phyloP scores from a whole-genome alignment of 2,888 invertebrate species.

The Endotricha flammealis region DNA sequence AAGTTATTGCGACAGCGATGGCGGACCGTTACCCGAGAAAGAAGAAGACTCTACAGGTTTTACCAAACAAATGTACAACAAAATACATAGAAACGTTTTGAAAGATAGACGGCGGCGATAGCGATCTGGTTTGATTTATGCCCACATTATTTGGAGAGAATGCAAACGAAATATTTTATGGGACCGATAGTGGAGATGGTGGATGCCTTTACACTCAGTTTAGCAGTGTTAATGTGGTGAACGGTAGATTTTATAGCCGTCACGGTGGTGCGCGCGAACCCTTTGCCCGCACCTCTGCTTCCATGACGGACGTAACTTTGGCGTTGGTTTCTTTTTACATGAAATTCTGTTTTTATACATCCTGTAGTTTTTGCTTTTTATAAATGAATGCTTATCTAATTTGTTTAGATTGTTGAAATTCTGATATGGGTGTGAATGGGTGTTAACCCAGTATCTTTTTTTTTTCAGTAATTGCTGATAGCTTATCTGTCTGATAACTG shows the following conservation, averaged over 20 bases:
- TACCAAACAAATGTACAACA: not conserved
- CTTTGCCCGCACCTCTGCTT: not conserved
- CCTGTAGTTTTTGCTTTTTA: too few relatives aligned
- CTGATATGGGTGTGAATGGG: too few relatives aligned
- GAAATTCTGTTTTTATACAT: too few relatives aligned
- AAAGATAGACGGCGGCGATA: not conserved
- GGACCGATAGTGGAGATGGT: not conserved
- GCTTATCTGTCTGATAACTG: too few relatives aligned
- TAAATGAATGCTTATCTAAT: too few relatives aligned
- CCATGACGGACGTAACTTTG: not conserved
- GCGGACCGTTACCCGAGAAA: too few relatives aligned
- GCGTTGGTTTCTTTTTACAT: too few relatives aligned
- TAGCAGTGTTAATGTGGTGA: conserved; percentile 10
- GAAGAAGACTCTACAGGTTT: not conserved
- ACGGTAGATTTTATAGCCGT: conserved; percentile 7
- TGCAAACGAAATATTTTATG: not conserved
- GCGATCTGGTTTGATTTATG: not conserved
- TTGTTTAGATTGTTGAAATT: too few relatives aligned
- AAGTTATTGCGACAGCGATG: too few relatives aligned
- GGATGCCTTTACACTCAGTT: conserved; percentile 9
- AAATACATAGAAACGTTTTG: not conserved
- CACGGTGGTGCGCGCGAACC: conserved; percentile 5
- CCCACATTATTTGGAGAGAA: not conserved
- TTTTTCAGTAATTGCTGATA: too few relatives aligned
- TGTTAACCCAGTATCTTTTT: too few relatives aligned